phyloP scores from a whole-genome alignment of 2,797 vertebrate genomes.

The Pantherophis vulpinus region DNA sequence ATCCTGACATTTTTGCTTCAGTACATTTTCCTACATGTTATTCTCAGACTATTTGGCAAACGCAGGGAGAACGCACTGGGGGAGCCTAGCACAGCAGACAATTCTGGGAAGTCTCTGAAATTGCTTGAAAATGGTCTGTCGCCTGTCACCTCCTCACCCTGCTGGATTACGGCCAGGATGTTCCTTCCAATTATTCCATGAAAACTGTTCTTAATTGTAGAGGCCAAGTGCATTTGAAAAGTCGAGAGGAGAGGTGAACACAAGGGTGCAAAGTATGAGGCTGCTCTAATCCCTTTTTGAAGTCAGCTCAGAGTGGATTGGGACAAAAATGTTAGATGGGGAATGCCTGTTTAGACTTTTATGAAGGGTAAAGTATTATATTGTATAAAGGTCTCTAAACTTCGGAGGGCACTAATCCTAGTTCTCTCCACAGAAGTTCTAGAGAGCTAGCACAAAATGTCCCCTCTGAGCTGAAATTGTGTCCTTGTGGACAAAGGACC shows the following conservation, averaged over 20 bases:
- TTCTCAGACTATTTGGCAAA: neutral
- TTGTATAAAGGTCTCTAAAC: neutral
- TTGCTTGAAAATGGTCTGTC: neutral
- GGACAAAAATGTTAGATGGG: neutral
- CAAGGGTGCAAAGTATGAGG: neutral
- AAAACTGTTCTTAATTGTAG: neutral
- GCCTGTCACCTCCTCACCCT: neutral
- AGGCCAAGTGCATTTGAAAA: neutral
- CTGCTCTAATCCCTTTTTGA: neutral
- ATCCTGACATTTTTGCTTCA: neutral
- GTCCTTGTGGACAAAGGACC: neutral
- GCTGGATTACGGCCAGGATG: neutral
- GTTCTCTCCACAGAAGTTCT: neutral
- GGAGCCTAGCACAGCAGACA: neutral
- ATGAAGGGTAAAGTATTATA: neutral
- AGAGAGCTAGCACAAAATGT: neutral
- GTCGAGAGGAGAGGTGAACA: neutral
- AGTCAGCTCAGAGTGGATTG: neutral
- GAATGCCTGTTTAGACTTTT: neutral
- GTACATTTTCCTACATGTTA: neutral
- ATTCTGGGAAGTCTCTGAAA: neutral
- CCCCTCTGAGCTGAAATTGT: neutral
- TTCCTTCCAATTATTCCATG: neutral
- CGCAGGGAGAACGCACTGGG: neutral
- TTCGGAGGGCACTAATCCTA: neutral